Conservation (phyloP, 2,888 invertebrate species). For the Caradrina kadenii region DNA sequence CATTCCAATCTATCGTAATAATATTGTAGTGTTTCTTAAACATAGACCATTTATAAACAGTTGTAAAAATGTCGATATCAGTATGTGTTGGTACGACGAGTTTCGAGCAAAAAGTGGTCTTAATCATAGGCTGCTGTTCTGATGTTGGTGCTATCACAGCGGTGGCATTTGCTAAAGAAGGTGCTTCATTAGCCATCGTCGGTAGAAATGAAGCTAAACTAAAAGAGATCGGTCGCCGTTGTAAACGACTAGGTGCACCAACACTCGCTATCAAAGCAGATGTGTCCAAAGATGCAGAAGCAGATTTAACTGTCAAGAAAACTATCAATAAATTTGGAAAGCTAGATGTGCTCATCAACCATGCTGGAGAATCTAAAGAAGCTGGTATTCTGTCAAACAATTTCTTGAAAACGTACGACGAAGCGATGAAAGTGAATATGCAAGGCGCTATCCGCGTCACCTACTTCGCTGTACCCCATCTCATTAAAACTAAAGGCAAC, state of each 20-base stretch:
- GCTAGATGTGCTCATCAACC: constrained; percentile 52
- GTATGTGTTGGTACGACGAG: constrained; percentile 59
- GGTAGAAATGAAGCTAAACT: constrained; percentile 72
- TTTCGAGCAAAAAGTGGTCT: constrained; percentile 73
- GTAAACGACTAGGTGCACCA: constrained; percentile 50
- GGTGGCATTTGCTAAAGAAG: constrained; percentile 69
- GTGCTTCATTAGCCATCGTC: constrained; percentile 70
- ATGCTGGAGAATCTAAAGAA: not conserved
- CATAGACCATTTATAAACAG: too few species aligned
- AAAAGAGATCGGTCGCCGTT: constrained; percentile 59
- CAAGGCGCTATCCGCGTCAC: constrained; percentile 62
- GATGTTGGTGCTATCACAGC: constrained; percentile 75
- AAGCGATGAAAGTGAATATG: constrained; percentile 62
- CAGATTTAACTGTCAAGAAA: constrained; percentile 25
- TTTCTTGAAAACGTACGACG: constrained; percentile 23
- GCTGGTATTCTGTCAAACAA: not conserved
- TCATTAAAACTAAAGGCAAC: constrained; percentile 68
- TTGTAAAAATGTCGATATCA: too few species aligned
- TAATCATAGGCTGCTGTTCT: constrained; percentile 73
- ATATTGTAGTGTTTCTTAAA: too few species aligned
- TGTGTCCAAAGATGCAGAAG: constrained; percentile 40
- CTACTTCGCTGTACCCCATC: constrained; percentile 60
- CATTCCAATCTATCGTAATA: too few species aligned
- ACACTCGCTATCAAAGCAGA: constrained; percentile 46
- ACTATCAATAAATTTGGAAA: constrained; percentile 48